Evolutionary conservation across 2,888 invertebrate genomes (phyloP).

Genomic region (Cheilosia vulpina): DNA sequence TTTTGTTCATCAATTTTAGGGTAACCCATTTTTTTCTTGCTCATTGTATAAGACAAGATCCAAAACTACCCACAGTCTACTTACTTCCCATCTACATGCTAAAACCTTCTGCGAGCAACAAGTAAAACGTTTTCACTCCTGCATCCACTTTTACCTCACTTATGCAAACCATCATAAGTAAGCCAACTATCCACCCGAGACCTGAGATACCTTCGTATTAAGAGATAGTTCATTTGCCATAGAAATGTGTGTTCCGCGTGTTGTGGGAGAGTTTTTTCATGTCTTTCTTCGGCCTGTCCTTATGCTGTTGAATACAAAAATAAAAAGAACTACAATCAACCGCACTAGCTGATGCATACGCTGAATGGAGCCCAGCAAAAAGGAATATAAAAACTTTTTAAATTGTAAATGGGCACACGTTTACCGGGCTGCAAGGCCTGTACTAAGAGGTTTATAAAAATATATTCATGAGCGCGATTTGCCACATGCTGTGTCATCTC

Average conservation of each 20-base stretch:
- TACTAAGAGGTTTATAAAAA: slow-evolving; percentile 40
- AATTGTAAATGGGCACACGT: slow-evolving; percentile 70
- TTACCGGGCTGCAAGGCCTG: slow-evolving; percentile 54
- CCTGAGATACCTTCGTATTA: slow-evolving; percentile 3
- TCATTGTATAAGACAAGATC: too few relatives aligned
- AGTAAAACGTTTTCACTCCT: slow-evolving; percentile 18
- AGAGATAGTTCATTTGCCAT: slow-evolving; percentile 33
- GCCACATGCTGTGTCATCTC: slow-evolving; percentile 45
- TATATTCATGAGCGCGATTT: slow-evolving; percentile 16
- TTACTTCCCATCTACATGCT: not conserved
- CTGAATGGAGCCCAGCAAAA: slow-evolving; percentile 47
- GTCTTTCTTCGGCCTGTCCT: not conserved
- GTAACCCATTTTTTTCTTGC: too few relatives aligned
- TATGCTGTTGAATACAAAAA: slow-evolving; percentile 9
- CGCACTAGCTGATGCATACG: slow-evolving; percentile 21
- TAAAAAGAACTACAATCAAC: not conserved
- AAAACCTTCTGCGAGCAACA: slow-evolving; percentile 46
- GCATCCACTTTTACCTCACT: not conserved
- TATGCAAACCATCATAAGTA: not conserved
- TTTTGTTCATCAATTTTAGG: too few relatives aligned
- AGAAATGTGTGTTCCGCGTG: not conserved
- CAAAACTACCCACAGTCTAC: too few relatives aligned
- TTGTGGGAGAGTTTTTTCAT: not conserved
- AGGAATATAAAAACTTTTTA: slow-evolving; percentile 67
- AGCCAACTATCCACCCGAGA: slow-evolving; percentile 12